Evolutionary conservation across 2,888 invertebrate genomes (phyloP).

Genomic region (Platycnemis pennipes): DNA sequence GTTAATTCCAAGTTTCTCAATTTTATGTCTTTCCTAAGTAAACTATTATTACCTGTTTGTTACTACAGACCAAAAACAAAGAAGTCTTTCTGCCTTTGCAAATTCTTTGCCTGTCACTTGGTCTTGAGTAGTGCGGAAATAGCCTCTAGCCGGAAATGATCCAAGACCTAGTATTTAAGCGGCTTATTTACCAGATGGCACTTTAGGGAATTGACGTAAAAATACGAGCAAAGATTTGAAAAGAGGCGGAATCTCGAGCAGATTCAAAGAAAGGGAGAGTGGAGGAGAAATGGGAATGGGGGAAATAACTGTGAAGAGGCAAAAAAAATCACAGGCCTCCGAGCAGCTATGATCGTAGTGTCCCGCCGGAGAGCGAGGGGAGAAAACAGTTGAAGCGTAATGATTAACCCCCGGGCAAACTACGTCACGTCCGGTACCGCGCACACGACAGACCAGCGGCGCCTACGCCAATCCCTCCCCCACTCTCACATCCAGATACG

Average conservation of each 20-base stretch:
- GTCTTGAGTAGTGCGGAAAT: too few species aligned
- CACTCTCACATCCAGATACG: not conserved
- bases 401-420: constrained; percentile 2
- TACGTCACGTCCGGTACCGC: constrained; percentile 66
- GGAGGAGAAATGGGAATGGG: not conserved
- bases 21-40: too few species aligned
- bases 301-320: constrained; percentile 18
- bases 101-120: too few species aligned
- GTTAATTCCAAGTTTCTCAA: too few species aligned
- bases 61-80: too few species aligned
- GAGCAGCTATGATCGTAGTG: not conserved
- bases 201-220: not conserved
- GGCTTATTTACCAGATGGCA: not conserved
- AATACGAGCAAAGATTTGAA: not conserved
- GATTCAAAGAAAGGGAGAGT: not conserved
- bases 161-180: not conserved
- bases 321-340: constrained; percentile 38
- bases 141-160: not conserved
- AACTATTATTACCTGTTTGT: too few species aligned
- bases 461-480: not conserved
- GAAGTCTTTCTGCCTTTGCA: too few species aligned
- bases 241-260: not conserved
- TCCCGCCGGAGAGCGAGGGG: not conserved
- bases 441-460: constrained; percentile 59
- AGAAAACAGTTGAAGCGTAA: constrained; percentile 58